These are phyloP conservation scores for Molorchus minor DNA, from an alignment of 2,888 invertebrate genomes.

Conservation along the genomic window DNA sequence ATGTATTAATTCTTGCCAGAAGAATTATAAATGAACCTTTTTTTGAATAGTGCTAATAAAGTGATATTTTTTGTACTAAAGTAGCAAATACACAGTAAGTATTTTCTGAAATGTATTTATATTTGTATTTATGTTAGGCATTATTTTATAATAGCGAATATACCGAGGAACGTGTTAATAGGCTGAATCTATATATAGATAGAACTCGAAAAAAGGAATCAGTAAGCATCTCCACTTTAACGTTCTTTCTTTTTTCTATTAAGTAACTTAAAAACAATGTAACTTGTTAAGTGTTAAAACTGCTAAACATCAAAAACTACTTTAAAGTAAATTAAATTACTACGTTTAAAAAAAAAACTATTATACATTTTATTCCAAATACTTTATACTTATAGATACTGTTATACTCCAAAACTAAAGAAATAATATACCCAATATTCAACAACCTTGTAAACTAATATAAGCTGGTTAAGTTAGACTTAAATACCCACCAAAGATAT, in stretches of 20 bases:
- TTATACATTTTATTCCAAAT: too few relatives aligned
- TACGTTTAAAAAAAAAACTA: too few relatives aligned
- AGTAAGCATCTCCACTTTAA: constrained; percentile 41
- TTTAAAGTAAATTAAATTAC: too few relatives aligned
- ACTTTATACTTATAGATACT: too few relatives aligned
- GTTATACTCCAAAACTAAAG: not conserved
- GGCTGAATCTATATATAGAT: constrained; percentile 52
- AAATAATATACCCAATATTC: not conserved
- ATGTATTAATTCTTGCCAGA: constrained; percentile 10
- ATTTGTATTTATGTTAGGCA: constrained; percentile 14
- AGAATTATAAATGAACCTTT: not conserved
- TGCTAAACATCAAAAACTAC: too few relatives aligned
- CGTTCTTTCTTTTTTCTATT: constrained; percentile 24
- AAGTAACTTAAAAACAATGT: constrained; percentile 19
- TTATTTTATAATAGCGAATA: constrained; percentile 30
- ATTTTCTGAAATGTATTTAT: not conserved
- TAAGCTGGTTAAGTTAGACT: too few relatives aligned
- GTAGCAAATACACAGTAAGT: constrained; percentile 45
- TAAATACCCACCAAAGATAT: too few relatives aligned
- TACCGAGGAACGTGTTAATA: constrained; percentile 38
- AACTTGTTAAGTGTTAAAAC: not conserved
- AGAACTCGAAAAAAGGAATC: constrained; percentile 45
- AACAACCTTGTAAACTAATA: not conserved
- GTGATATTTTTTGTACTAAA: constrained; percentile 10
- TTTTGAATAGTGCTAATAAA: constrained; percentile 8